Evolutionary conservation across 2,888 invertebrate genomes (phyloP).

Genomic region (Amblyjoppa fuscipennis): DNA sequence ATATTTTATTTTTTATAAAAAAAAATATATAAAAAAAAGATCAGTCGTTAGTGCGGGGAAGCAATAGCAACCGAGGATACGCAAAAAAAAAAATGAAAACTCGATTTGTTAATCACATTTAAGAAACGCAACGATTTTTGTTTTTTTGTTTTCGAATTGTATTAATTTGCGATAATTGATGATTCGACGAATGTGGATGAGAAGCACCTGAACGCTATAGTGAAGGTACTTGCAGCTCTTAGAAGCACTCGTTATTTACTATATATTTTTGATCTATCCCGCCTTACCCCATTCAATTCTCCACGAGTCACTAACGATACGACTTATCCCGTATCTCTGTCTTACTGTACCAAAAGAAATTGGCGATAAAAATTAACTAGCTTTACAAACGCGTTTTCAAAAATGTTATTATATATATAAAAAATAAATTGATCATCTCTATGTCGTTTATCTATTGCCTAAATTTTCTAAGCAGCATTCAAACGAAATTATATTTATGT

Average conservation of each 20-base stretch:
- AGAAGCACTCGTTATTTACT: slow-evolving; percentile 53
- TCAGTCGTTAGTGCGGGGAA: slow-evolving; percentile 70
- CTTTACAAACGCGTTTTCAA: slow-evolving; percentile 53
- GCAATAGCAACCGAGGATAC: slow-evolving; percentile 66
- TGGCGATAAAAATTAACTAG: slow-evolving; percentile 55
- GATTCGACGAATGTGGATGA: slow-evolving; percentile 65
- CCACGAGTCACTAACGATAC: slow-evolving; percentile 33
- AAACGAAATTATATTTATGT: slow-evolving; percentile 73
- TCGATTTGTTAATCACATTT: slow-evolving; percentile 79
- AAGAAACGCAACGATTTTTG: slow-evolving; percentile 72
- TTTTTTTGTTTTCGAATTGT: slow-evolving; percentile 26
- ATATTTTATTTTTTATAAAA: background rate
- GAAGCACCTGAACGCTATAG: slow-evolving; percentile 65
- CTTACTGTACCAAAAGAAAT: slow-evolving; percentile 33
- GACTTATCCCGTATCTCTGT: slow-evolving; percentile 19
- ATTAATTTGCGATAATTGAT: slow-evolving; percentile 55
- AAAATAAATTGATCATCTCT: slow-evolving; percentile 19
- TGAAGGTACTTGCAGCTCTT: slow-evolving; percentile 48
- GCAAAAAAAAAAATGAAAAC: slow-evolving; percentile 71
- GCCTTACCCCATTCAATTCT: slow-evolving; percentile 7
- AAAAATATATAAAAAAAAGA: slow-evolving; percentile 6
- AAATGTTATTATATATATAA: background rate
- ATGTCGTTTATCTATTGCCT: slow-evolving; percentile 59
- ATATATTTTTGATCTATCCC: slow-evolving; percentile 19
- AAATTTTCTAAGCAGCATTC: slow-evolving; percentile 82